phyloP scores from a whole-genome alignment of 2,888 invertebrate genomes.

The Epistrophella euchroma region DNA sequence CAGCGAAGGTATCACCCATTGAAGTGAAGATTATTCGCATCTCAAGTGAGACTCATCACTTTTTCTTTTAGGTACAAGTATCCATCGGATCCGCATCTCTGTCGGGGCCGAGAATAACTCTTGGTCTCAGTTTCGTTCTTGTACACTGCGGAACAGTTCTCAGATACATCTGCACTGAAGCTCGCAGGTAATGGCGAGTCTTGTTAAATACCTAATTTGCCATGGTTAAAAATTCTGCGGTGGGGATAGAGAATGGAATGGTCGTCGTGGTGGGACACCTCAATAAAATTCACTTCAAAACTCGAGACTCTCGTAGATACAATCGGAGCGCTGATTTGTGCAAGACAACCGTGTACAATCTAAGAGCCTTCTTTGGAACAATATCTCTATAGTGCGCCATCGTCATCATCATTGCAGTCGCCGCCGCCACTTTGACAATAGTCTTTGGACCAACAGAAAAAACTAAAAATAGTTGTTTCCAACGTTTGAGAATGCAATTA shows the following conservation, averaged over 20 bases:
- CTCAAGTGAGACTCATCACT: conserved; percentile 67
- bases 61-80: conserved; percentile 60
- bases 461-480: conserved; percentile 19
- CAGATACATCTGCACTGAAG: neutral
- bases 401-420: neutral
- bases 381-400: conserved; percentile 44
- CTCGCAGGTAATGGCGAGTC: conserved; percentile 18
- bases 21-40: conserved; percentile 61
- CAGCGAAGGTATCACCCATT: conserved; percentile 38
- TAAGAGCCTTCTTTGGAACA: conserved; percentile 53
- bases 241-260: too few relatives aligned
- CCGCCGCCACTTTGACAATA: conserved; percentile 5
- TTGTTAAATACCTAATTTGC: conserved; percentile 59
- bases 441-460: neutral
- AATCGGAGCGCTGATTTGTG: conserved; percentile 58
- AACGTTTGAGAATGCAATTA: conserved; percentile 69
- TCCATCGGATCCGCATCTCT: conserved; percentile 54
- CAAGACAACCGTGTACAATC: conserved; percentile 37
- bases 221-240: conserved; percentile 41
- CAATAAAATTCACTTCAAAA: conserved; percentile 54
- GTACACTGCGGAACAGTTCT: conserved; percentile 6
- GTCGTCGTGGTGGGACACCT: conserved; percentile 34
- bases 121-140: conserved; percentile 49
- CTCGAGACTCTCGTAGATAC: conserved; percentile 34
- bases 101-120: conserved; percentile 14